phyloP scores from a whole-genome alignment of 2,888 invertebrate species.

The Drosophila melanosoma region DNA sequence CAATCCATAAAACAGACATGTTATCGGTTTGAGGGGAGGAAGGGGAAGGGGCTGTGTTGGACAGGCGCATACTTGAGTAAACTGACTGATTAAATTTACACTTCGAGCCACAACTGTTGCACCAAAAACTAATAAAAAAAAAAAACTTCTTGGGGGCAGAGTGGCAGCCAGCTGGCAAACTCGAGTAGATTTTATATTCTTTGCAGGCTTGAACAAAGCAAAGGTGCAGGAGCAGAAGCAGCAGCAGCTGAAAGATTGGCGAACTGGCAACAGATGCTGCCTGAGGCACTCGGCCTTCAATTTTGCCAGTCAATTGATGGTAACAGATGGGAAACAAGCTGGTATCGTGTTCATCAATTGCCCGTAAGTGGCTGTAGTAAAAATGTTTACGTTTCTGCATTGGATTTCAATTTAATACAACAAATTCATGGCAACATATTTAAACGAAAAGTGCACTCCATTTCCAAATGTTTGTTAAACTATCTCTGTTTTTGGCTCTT shows the following conservation, averaged over 20 bases:
- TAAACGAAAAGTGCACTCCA: conserved; percentile 1
- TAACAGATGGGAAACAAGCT: conserved; percentile 59
- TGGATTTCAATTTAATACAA: conserved; percentile 19
- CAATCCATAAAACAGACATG: conserved; percentile 28
- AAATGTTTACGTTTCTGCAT: conserved; percentile 50
- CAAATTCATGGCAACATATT: conserved; percentile 18
- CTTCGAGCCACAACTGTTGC: conserved; percentile 73
- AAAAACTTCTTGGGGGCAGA: background rate
- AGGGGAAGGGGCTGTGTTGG: background rate
- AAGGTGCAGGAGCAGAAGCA: conserved; percentile 26
- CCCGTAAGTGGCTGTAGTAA: conserved; percentile 68
- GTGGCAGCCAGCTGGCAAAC: conserved; percentile 19
- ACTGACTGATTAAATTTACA: conserved; percentile 76
- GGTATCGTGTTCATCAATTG: conserved; percentile 63
- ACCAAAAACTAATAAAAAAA: conserved; percentile 59
- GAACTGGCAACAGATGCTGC: conserved; percentile 18
- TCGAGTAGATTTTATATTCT: conserved; percentile 49
- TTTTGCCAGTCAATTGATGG: conserved; percentile 62
- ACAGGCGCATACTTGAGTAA: conserved; percentile 51
- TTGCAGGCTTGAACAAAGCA: conserved; percentile 43
- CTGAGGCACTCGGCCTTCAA: conserved; percentile 29
- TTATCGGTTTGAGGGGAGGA: no score
- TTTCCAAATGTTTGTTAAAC: background rate
- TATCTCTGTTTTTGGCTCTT: conserved; percentile 15
- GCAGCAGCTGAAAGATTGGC: background rate